phyloP scores from a whole-genome alignment of 1,140 invertebrate species.

The Parasteatoda tepidariorum region DNA sequence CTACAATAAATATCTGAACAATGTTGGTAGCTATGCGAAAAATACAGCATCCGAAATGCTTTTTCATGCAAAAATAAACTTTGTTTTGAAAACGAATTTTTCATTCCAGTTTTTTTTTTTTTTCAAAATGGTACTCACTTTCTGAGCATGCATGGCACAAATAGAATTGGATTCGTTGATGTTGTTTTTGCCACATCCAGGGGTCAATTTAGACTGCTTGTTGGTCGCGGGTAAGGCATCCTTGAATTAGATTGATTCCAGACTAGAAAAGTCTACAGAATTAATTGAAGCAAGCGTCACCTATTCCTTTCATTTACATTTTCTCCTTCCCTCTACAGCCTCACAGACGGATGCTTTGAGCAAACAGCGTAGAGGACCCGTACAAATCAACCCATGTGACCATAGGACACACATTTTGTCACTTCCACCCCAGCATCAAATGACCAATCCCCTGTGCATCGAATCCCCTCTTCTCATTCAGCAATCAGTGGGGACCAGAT shows the following conservation, averaged over 20 bases:
- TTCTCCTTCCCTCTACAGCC: background rate
- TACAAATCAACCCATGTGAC: background rate
- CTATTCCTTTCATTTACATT: background rate
- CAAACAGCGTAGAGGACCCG: background rate
- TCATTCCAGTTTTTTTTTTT: background rate
- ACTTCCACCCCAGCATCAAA: slow-evolving; percentile 9
- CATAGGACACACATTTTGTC: slow-evolving; percentile 26
- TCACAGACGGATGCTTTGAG: background rate
- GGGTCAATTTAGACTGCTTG: background rate
- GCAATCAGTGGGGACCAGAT: background rate
- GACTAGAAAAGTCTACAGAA: background rate
- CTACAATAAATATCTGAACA: too few relatives aligned
- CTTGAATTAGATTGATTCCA: background rate
- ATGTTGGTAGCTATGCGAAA: too few relatives aligned
- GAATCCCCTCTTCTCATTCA: background rate
- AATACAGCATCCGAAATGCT: too few relatives aligned
- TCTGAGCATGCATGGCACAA: too few relatives aligned
- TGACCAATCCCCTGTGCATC: background rate
- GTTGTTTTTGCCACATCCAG: too few relatives aligned
- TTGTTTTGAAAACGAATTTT: too few relatives aligned
- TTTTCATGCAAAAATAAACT: too few relatives aligned
- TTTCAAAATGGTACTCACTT: too few relatives aligned
- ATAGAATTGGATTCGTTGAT: too few relatives aligned
- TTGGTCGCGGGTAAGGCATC: background rate
- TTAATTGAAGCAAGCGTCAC: background rate